phyloP scores from a whole-genome alignment of 2,113 vertebrate species.

The Pampusana beccarii region DNA sequence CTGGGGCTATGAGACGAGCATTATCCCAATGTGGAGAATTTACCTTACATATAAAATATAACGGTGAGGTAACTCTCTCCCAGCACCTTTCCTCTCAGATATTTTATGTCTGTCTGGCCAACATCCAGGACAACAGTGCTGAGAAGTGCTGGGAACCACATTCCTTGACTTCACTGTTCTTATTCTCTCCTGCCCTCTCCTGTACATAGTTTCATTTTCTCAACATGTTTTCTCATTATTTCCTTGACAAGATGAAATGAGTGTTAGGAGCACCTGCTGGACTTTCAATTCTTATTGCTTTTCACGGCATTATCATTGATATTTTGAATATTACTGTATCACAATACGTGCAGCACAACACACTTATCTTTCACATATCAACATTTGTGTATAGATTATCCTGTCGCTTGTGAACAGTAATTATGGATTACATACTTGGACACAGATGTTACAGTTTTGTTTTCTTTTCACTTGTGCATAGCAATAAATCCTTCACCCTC shows the following conservation, averaged over 20 bases:
- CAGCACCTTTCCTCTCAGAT: no score
- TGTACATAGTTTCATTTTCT: fast-evolving
- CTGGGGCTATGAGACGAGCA: no score
- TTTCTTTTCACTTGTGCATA: background rate
- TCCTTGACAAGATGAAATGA: fast-evolving
- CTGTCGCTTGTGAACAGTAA: fast-evolving
- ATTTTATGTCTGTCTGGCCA: no score
- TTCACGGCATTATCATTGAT: fast-evolving
- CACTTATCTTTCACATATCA: fast-evolving
- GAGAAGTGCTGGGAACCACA: fast-evolving
- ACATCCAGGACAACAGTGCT: fast-evolving
- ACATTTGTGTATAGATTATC: fast-evolving
- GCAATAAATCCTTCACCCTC: background rate
- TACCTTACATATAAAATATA: no score
- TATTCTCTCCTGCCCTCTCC: fast-evolving
- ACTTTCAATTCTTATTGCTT: fast-evolving
- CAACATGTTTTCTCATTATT: fast-evolving
- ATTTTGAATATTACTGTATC: fast-evolving
- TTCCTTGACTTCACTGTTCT: fast-evolving
- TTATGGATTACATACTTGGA: no score
- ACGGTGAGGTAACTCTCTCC: no score
- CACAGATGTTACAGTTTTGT: fast-evolving
- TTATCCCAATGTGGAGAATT: no score
- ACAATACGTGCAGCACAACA: fast-evolving
- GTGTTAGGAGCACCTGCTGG: fast-evolving